Evolutionary conservation across 1,140 invertebrate genomes (phyloP), one percentile per base, ranked within the genome.

Genomic region (Drosophila bocqueti): DNA sequence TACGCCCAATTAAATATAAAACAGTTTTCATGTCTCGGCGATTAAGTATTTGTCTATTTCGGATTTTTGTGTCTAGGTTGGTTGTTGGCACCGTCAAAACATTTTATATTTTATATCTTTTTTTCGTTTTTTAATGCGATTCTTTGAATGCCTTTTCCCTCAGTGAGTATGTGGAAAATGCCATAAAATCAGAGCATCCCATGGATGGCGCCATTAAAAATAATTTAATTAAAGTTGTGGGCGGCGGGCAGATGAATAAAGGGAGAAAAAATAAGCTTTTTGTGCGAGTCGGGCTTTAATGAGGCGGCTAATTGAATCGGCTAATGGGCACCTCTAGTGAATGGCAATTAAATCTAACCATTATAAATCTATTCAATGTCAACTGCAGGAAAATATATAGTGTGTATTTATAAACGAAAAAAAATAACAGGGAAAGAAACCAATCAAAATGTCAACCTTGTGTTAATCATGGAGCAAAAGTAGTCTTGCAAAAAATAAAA

Each of bases 241-340:
- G 42, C 40, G 45, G 42, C 2, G 26, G 26, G 26, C 13, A 13
- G 26, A 34, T 74, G 45, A 36, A 38, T 49, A 43, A 45, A 54
- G 40, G 34, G 34, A 8, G 29, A 18, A 45, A 45, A 26, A 36
- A 16, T 0, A 31, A 18, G 29, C n/a, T 29, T 62, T 65, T 45
- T 21, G 21, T 26, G 45, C 46, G 45, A 73, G 54, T 73, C 43
- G 15, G 31, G 67, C 21, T 62, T 79, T 52, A 79, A 84, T 84
- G 85, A 78, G 63, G 65, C 64, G 63, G 21, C 66, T 84, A 89
- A 89, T 89, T 84, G 75, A 89, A 80, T 69, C 43, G 55, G 73
- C 69, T 77, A 77, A 77, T 76, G 72, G 31, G n/a, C 34, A 43
- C 42, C 74, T 57, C 68, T 15, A 6, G 54, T 57, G 74, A 83